phyloP scores from a whole-genome alignment of 2,797 vertebrate species.

The Argyrosomus regius region DNA sequence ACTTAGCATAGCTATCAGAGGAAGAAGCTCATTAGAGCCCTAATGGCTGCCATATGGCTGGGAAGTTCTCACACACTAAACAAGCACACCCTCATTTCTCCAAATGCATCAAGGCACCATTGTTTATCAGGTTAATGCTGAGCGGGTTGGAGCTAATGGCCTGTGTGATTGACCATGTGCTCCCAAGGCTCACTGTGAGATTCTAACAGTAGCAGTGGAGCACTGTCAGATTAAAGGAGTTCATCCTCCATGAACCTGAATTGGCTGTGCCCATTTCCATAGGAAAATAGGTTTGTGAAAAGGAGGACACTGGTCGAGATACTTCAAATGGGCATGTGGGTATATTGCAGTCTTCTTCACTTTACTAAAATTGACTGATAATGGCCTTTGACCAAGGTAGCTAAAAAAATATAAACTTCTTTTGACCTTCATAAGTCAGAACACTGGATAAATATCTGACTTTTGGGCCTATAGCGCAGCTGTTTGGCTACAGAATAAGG shows the following conservation, averaged over 20 bases:
- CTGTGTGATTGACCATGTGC: conserved; percentile 65
- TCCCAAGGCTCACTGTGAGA: conserved; percentile 38
- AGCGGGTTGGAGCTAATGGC: conserved; percentile 51
- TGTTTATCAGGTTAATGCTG: conserved; percentile 68
- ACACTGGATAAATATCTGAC: conserved; percentile 28
- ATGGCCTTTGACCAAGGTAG: conserved; percentile 6
- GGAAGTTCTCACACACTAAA: conserved; percentile 60
- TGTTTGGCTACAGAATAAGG: conserved; percentile 28
- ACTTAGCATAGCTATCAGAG: conserved; percentile 63
- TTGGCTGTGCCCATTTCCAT: neutral
- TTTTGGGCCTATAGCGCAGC: neutral
- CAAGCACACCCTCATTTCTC: conserved; percentile 53
- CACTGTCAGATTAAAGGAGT: conserved; percentile 18
- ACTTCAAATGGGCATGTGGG: neutral
- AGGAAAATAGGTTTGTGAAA: conserved; percentile 8
- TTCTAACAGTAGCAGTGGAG: conserved; percentile 48
- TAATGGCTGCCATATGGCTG: conserved; percentile 73
- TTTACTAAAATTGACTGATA: conserved; percentile 1
- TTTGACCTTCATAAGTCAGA: conserved; percentile 7
- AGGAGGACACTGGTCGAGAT: neutral
- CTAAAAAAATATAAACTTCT: conserved; percentile 2
- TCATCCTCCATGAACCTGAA: conserved; percentile 35
- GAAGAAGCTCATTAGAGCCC: conserved; percentile 69
- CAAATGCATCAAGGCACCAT: conserved; percentile 53
- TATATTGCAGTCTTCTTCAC: neutral